These are phyloP conservation scores for Cassiopea xamachana DNA, from an alignment of 30 jellyfish, hydroid and myxozoan species.

Conservation along the genomic window DNA sequence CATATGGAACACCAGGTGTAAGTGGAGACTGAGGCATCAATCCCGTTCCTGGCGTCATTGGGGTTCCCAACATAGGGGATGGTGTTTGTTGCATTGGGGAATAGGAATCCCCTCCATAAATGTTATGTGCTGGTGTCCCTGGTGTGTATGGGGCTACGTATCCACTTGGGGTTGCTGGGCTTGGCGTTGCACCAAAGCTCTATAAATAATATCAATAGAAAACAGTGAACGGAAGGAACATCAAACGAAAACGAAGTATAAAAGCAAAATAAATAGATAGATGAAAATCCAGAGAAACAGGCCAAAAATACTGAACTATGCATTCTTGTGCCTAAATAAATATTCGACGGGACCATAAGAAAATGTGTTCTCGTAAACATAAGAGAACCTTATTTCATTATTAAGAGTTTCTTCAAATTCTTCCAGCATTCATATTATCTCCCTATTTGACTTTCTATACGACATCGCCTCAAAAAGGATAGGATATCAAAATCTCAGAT, in stretches of 20 bases:
- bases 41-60: conserved; percentile 99
- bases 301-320: no score
- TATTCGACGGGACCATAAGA: no score
- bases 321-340: no score
- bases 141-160: conserved; percentile 97
- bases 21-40: conserved; percentile 94
- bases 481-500: no score
- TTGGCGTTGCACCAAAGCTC: conserved; percentile 98
- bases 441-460: no score
- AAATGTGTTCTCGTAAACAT: no score
- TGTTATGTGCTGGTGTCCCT: conserved; percentile 95
- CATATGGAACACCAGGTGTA: conserved; percentile 94
- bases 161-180: conserved; percentile 99
- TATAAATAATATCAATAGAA: conserved; percentile 3
- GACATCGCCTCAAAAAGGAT: no score
- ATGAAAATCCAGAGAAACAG: no score
- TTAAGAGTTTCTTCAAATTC: no score
- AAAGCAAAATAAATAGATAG: neutral
- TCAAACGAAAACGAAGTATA: neutral
- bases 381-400: no score
- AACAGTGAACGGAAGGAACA: neutral
- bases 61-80: conserved; percentile 96
- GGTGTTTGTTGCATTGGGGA: conserved; percentile 98
- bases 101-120: conserved; percentile 92
- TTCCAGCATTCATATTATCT: no score